phyloP scores from a whole-genome alignment of 2,797 vertebrate species.

The Coendou prehensilis region DNA sequence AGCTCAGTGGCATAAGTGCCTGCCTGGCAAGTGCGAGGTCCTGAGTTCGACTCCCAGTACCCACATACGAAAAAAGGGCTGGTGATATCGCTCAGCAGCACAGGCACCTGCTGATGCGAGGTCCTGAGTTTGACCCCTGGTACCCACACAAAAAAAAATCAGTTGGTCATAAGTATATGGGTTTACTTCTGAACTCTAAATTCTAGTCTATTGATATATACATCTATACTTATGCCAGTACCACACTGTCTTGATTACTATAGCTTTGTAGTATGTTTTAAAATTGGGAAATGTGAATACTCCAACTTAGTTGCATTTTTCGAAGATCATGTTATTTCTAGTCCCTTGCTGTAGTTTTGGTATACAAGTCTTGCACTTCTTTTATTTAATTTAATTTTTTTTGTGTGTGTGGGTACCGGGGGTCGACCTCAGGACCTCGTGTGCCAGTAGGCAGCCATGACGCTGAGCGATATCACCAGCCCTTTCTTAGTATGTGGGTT shows the following conservation, averaged over 20 bases:
- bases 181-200: background rate
- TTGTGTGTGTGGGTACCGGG: too few relatives aligned
- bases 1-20: too few relatives aligned
- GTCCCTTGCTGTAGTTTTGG: background rate
- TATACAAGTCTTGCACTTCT: background rate
- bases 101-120: too few relatives aligned
- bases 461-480: too few relatives aligned
- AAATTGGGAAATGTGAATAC: background rate
- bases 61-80: too few relatives aligned
- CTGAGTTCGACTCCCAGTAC: too few relatives aligned
- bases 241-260: background rate
- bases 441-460: too few relatives aligned
- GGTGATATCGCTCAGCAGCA: too few relatives aligned
- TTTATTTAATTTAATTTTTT: background rate
- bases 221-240: background rate
- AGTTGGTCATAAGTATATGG: background rate
- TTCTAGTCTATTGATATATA: background rate
- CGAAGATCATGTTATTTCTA: background rate
- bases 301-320: background rate
- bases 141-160: background rate
- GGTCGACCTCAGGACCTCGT: too few relatives aligned
- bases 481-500: too few relatives aligned
- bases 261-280: constrained; percentile 42
- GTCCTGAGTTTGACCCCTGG: too few relatives aligned
- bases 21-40: too few relatives aligned